Base-by-base conservation (phyloP, 2,797 vertebrate genomes). In the Poecile montanus region DNA sequence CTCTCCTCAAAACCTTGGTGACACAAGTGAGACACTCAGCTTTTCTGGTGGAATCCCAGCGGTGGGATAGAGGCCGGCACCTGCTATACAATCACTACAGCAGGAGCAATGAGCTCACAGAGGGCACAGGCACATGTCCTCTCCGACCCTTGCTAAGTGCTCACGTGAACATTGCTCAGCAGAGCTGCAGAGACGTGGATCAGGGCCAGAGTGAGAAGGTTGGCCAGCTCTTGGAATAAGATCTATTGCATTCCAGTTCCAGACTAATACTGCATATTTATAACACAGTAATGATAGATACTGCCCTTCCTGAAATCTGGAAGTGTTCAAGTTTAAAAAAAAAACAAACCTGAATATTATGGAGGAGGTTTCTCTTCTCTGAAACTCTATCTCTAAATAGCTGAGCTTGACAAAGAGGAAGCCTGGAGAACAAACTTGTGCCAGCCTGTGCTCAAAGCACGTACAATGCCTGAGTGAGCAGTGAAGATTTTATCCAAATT, bases 111-210 rank as follows among this genome's bases (percentile, higher is more conserved):
- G 54, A 76, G 38, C 19, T 63, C 19, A 22, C 2, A 9, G 51
- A 53, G 45, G 58, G 7, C 23, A 36, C 25, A 4, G 9, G 36
- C n/a, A 44, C 45, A 42, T 0, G 1, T 53, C 22, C 53, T 29
- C 45, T 79, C 40, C 36, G 45, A 51, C 30, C 56, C 44, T 22
- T 3, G 2, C 53, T 22, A 32, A 34, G 45, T 1, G 9, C 50
- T 79, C 45, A 44, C 0, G 0, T 0, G 3, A 53, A 30, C n/a
- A 47, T 16, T 0, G 0, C 70, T 25, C 62, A 60, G 82, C 75
- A 57, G 36, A 75, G 62, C 71, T 53, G 47, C 5, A 3, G 11
- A 57, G 60, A 42, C 0, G 0, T 15, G 40, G 62, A 36, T 1
- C 3, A 48, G 45, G 22, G 65, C n/a, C 54, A 58, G 47, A 2